These are phyloP conservation scores for Tortricodes alternella DNA, from an alignment of 2,888 invertebrate species.

Conservation along the genomic window DNA sequence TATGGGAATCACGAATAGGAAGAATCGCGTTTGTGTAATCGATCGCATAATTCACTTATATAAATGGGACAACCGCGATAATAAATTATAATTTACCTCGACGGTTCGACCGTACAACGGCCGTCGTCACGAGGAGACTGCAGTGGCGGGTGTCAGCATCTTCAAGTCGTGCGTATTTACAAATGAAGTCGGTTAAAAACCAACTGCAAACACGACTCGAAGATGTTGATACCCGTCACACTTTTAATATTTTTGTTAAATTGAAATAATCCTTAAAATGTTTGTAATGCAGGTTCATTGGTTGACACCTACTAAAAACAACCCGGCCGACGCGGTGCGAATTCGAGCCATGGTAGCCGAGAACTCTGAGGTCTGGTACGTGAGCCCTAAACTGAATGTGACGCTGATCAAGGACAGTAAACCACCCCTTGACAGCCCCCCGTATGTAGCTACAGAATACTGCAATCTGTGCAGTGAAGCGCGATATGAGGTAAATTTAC, in stretches of 20 bases:
- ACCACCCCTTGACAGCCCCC: conserved; percentile 59
- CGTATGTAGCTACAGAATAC: conserved; percentile 38
- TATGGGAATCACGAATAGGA: too few species aligned
- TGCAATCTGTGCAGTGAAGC: conserved; percentile 73
- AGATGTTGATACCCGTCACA: not conserved
- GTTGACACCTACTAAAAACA: conserved; percentile 63
- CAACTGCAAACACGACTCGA: not conserved
- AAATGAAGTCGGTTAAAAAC: too few species aligned
- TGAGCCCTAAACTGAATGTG: conserved; percentile 54
- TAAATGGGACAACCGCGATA: too few species aligned
- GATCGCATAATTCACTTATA: too few species aligned
- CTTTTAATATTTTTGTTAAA: not conserved
- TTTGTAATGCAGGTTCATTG: conserved; percentile 74
- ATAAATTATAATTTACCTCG: too few species aligned
- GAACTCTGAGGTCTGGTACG: conserved; percentile 68
- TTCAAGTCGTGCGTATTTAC: not conserved
- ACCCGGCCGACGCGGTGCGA: conserved; percentile 51
- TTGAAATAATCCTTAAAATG: conserved; percentile 1
- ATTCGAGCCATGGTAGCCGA: conserved; percentile 73
- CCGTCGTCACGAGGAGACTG: not conserved
- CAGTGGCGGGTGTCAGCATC: not conserved
- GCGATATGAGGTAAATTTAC: conserved; percentile 61
- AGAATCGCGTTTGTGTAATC: too few species aligned
- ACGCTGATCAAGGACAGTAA: conserved; percentile 55
- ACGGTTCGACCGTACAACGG: not conserved